phyloP scores from a whole-genome alignment of 2,888 invertebrate genomes.

The Brenthis hecate region DNA sequence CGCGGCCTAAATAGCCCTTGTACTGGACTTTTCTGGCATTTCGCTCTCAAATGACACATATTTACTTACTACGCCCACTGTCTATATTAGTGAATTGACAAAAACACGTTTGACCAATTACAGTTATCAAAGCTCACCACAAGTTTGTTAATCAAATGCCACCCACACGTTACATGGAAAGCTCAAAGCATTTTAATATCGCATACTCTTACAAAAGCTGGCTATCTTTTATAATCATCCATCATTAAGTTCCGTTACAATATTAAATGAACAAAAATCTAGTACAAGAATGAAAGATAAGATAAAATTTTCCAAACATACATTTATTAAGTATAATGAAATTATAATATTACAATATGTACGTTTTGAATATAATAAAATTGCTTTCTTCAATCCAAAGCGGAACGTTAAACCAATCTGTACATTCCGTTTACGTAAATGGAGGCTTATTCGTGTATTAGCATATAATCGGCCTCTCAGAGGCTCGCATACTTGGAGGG shows the following conservation, averaged over 20 bases:
- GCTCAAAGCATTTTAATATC: conserved; percentile 11
- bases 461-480: conserved; percentile 61
- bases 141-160: conserved; percentile 24
- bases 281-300: no score
- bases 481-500: conserved; percentile 46
- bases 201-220: conserved; percentile 3
- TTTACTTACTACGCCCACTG: conserved; percentile 30
- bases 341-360: no score
- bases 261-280: neutral
- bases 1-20: conserved; percentile 24
- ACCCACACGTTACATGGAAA: conserved; percentile 10
- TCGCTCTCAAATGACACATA: conserved; percentile 15
- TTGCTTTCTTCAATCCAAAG: conserved; percentile 4
- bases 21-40: conserved; percentile 25
- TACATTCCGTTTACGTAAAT: conserved; percentile 50
- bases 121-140: conserved; percentile 27
- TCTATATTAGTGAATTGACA: conserved; percentile 17
- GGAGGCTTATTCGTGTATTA: conserved; percentile 60
- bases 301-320: no score
- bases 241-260: neutral
- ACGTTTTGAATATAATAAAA: neutral
- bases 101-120: conserved; percentile 37
- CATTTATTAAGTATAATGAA: no score
- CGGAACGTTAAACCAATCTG: conserved; percentile 38
- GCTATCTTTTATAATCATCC: neutral